Percentiles rank a stretch among this genome's conserved stretches.
phyloP scores from a whole-genome alignment of 2,113 vertebrate species.

The Aegotheles bennettii region DNA sequence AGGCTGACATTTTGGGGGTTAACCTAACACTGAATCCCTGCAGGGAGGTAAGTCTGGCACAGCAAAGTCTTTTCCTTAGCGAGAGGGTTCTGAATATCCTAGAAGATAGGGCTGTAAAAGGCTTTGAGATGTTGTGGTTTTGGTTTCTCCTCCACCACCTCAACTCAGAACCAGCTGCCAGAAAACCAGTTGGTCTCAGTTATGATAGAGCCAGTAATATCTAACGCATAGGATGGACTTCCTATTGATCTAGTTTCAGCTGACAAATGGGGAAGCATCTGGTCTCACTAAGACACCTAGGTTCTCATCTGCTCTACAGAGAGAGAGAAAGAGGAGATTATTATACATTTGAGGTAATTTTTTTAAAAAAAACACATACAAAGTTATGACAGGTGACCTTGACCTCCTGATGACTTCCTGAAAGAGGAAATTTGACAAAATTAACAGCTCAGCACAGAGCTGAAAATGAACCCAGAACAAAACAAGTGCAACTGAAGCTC shows the following conservation, averaged over 20 bases:
- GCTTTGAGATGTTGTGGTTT: background rate
- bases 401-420: background rate
- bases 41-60: background rate
- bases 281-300: background rate
- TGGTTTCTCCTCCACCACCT: background rate
- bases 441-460: fast-evolving
- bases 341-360: background rate
- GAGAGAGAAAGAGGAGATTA: background rate
- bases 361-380: background rate
- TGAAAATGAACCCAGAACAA: background rate
- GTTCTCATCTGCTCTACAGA: background rate
- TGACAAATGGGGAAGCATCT: background rate
- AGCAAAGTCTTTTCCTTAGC: background rate
- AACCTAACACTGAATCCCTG: background rate
- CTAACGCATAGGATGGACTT: background rate
- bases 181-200: fast-evolving
- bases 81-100: background rate
- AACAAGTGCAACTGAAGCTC: background rate
- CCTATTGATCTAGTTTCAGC: background rate
- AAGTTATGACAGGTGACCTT: background rate
- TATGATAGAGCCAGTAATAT: fast-evolving
- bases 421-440: background rate
- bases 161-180: background rate
- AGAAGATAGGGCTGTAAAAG: background rate
- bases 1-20: background rate